A percentile compares a stretch with the other conserved stretches of the same genome.
Conservation (phyloP, 2,797 vertebrate species). For the Melanotaenia parkinsoni region DNA sequence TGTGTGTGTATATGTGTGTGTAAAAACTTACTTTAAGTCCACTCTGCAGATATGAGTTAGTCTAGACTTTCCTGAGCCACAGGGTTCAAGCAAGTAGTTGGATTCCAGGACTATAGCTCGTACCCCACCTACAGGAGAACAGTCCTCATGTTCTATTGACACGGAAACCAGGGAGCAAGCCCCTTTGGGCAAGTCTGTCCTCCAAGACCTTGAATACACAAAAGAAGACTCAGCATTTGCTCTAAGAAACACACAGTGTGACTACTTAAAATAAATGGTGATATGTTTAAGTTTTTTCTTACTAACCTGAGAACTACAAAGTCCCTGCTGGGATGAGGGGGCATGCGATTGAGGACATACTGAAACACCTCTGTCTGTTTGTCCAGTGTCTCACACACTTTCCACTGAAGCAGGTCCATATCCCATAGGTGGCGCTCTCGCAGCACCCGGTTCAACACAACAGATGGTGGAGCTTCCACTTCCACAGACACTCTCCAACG, state of each 20-base stretch:
- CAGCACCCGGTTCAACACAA: constrained; percentile 94
- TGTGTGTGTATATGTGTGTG: background rate
- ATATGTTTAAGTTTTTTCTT: background rate
- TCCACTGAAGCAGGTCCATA: constrained; percentile 95
- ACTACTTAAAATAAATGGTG: background rate
- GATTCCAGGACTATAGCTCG: constrained; percentile 91
- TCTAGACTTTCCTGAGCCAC: constrained; percentile 95
- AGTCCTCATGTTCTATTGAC: constrained; percentile 92
- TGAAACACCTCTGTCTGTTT: constrained; percentile 95
- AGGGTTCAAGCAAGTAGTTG: constrained; percentile 94
- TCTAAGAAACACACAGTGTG: background rate
- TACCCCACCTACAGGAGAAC: constrained; percentile 87
- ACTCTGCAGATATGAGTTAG: constrained; percentile 94
- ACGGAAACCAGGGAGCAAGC: constrained; percentile 90
- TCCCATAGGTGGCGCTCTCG: constrained; percentile 98
- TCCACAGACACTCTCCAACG: constrained; percentile 94
- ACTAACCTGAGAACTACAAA: constrained; percentile 93
- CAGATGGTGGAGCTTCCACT: constrained; percentile 94
- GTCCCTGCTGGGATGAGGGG: constrained; percentile 94
- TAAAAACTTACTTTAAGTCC: constrained; percentile 92
- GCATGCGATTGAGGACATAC: constrained; percentile 94
- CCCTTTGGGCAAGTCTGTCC: constrained; percentile 94
- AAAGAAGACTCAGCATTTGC: constrained; percentile 13
- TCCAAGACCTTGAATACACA: constrained; percentile 88
- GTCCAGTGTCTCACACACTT: constrained; percentile 92